These are phyloP conservation scores for Notiomystis cincta DNA, from an alignment of 2,113 vertebrate species.

Conservation along the genomic window DNA sequence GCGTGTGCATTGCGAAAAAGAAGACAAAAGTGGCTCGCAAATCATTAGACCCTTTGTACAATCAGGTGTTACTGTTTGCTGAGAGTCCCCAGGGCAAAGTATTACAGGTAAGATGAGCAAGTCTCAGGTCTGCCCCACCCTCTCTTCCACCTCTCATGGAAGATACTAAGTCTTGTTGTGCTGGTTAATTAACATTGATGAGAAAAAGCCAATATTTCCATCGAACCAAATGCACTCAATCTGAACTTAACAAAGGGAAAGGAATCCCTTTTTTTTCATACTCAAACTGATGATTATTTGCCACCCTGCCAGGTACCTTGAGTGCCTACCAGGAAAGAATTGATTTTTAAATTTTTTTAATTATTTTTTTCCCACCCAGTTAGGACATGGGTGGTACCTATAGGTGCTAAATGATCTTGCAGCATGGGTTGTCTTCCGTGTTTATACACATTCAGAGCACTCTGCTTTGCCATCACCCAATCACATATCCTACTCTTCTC, in stretches of 20 bases:
- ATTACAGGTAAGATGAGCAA: conserved; percentile 83
- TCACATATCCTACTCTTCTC: neutral
- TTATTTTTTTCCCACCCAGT: neutral
- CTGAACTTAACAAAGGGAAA: neutral
- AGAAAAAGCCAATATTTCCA: neutral
- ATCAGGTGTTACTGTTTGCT: conserved; percentile 94
- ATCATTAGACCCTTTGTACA: conserved; percentile 94
- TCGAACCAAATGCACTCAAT: rapidly evolving
- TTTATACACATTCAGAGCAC: neutral
- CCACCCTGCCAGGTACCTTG: neutral
- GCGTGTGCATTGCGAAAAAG: conserved; percentile 93
- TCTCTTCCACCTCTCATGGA: neutral
- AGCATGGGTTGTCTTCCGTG: neutral
- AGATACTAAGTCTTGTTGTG: neutral
- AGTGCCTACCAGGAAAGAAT: neutral
- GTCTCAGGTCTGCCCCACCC: neutral
- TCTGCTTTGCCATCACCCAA: neutral
- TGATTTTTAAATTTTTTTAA: neutral
- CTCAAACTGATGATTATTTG: neutral
- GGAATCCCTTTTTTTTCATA: neutral
- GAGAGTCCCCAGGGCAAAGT: conserved; percentile 96
- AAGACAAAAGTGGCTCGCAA: conserved; percentile 97
- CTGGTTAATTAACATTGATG: neutral
- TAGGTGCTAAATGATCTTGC: neutral
- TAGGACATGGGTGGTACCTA: neutral